phyloP scores from a whole-genome alignment of 1,140 invertebrate genomes.

The Megalopta genalis region DNA sequence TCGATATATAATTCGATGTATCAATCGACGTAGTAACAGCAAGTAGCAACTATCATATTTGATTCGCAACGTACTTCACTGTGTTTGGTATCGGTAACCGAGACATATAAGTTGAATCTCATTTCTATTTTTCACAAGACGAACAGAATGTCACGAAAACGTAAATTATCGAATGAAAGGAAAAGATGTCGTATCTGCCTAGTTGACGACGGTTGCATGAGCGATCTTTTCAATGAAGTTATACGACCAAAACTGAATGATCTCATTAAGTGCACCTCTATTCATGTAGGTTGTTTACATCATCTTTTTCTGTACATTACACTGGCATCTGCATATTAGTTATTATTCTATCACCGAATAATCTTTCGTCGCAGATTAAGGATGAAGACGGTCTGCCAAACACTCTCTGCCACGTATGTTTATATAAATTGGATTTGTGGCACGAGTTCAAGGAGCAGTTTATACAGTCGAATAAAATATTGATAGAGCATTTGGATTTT shows the following conservation, averaged over 20 bases:
- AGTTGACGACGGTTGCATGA: conserved; percentile 67
- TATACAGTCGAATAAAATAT: conserved; percentile 66
- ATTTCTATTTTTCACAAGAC: background rate
- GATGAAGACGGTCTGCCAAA: conserved; percentile 67
- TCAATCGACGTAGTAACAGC: no score
- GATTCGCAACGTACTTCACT: conserved; percentile 8
- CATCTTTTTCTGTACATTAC: background rate
- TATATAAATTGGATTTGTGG: conserved; percentile 77
- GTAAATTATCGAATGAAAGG: conserved; percentile 59
- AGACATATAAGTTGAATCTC: background rate
- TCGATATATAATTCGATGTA: no score
- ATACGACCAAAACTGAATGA: conserved; percentile 66
- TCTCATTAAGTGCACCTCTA: conserved; percentile 65
- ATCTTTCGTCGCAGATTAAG: conserved; percentile 63
- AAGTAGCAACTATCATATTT: background rate
- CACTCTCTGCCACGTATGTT: conserved; percentile 74
- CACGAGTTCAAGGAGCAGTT: conserved; percentile 74
- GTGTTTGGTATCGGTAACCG: conserved; percentile 8
- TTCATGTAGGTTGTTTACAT: conserved; percentile 67
- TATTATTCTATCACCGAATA: background rate
- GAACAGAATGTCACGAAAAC: conserved; percentile 69
- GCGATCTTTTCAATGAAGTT: conserved; percentile 61
- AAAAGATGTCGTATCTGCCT: conserved; percentile 74
- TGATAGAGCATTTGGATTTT: conserved; percentile 69
- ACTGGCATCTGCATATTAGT: background rate